Evolutionary conservation across 1,140 invertebrate species (phyloP).

Genomic region (Sweltsa coloradensis): DNA sequence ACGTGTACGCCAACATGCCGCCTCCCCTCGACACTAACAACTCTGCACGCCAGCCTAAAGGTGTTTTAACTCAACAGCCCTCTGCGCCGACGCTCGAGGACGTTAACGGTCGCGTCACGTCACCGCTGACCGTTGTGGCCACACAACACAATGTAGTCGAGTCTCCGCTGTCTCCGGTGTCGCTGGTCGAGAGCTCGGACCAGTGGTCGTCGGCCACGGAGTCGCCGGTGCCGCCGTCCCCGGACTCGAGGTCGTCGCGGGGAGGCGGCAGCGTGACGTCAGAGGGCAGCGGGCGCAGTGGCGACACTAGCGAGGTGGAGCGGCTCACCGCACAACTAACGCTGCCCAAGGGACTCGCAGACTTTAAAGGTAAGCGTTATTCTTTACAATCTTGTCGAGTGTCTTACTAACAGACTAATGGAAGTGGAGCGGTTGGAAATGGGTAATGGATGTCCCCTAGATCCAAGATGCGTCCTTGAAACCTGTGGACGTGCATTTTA

Average conservation of each 20-base stretch:
- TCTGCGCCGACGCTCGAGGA: too few relatives aligned
- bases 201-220: not conserved
- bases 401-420: too few relatives aligned
- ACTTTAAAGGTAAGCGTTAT: constrained; percentile 26
- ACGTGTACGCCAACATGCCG: constrained; percentile 31
- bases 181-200: not conserved
- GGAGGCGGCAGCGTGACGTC: not conserved
- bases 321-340: constrained; percentile 23
- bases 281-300: not conserved
- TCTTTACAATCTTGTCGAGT: not conserved
- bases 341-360: constrained; percentile 24
- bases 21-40: too few relatives aligned
- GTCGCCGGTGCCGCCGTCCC: too few relatives aligned
- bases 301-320: constrained; percentile 19
- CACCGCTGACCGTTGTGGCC: too few relatives aligned
- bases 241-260: not conserved
- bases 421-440: constrained; percentile 2
- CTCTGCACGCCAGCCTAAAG: too few relatives aligned
- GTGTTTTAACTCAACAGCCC: too few relatives aligned
- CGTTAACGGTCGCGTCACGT: too few relatives aligned
- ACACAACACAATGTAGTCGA: too few relatives aligned
- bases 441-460: constrained; percentile 7
- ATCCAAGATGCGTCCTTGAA: not conserved
- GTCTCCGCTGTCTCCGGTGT: constrained; percentile 11
- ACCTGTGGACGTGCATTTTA: too few relatives aligned